Conservation (phyloP, 2,888 invertebrate genomes). For the Gandaritis pyraliata region DNA sequence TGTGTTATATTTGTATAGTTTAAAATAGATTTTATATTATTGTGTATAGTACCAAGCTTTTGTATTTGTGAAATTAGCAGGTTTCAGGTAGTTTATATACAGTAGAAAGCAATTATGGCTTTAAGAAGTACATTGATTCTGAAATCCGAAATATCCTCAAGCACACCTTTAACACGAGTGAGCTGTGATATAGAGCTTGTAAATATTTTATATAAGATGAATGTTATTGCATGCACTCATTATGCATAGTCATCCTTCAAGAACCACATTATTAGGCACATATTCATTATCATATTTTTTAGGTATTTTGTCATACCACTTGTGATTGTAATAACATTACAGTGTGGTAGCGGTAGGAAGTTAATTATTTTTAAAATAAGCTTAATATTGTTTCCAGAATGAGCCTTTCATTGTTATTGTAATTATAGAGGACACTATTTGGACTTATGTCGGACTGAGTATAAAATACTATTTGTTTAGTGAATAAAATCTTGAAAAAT, state of each 20-base stretch:
- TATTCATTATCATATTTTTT: not conserved
- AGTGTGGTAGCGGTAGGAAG: conserved; percentile 30
- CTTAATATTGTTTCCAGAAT: conserved; percentile 61
- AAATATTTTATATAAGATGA: conserved; percentile 55
- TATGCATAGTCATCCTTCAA: conserved; percentile 35
- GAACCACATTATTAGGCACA: conserved; percentile 38
- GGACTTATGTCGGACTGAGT: conserved; percentile 77
- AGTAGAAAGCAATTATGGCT: conserved; percentile 4
- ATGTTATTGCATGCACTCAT: conserved; percentile 41
- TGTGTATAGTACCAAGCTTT: conserved; percentile 30
- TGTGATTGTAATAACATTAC: conserved; percentile 4
- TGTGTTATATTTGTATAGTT: conserved; percentile 25
- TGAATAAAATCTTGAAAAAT: conserved; percentile 67
- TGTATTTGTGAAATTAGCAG: conserved; percentile 20
- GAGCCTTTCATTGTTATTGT: conserved; percentile 63
- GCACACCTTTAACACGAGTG: conserved; percentile 67
- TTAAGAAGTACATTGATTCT: conserved; percentile 19
- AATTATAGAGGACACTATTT: conserved; percentile 70
- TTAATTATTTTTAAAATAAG: conserved; percentile 49
- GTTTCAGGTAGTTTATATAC: conserved; percentile 19
- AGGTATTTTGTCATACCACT: conserved; percentile 42
- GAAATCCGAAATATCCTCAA: conserved; percentile 29
- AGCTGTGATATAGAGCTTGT: conserved; percentile 83
- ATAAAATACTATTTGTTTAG: conserved; percentile 79
- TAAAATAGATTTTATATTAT: conserved; percentile 19